phyloP scores from a whole-genome alignment of 2,888 invertebrate genomes.

The Agonopterix heracliana region DNA sequence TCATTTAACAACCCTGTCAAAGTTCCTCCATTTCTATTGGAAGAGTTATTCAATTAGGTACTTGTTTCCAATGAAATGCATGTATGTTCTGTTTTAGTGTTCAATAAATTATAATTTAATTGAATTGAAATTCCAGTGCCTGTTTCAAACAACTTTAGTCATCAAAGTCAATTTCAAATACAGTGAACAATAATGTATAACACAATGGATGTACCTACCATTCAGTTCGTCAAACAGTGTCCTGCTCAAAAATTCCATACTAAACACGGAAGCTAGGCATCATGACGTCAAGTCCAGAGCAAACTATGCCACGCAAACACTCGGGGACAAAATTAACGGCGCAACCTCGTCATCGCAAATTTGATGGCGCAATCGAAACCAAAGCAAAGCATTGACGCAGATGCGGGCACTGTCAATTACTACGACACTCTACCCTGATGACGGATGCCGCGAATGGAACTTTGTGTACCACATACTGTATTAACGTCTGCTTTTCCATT shows the following conservation, averaged over 20 bases:
- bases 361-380: conserved; percentile 8
- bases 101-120: too few relatives aligned
- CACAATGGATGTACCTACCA: too few relatives aligned
- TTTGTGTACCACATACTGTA: background rate
- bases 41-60: too few relatives aligned
- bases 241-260: background rate
- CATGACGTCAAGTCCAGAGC: conserved; percentile 11
- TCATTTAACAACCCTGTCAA: too few relatives aligned
- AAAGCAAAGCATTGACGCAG: conserved; percentile 8
- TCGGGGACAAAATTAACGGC: conserved; percentile 8
- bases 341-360: conserved; percentile 11
- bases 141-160: too few relatives aligned
- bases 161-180: too few relatives aligned
- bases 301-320: conserved; percentile 8
- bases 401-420: conserved; percentile 18
- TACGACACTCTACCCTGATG: conserved; percentile 10
- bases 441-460: conserved; percentile 1
- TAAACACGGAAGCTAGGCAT: background rate
- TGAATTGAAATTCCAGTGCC: too few relatives aligned
- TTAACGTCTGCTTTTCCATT: background rate
- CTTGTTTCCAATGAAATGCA: too few relatives aligned
- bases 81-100: too few relatives aligned
- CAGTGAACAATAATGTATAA: too few relatives aligned
- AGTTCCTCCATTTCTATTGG: too few relatives aligned
- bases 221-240: too few relatives aligned